Percentiles rank a stretch among this genome's conserved stretches.
Evolutionary conservation across 2,888 invertebrate genomes (phyloP).

Genomic region (Tridacna crocea): DNA sequence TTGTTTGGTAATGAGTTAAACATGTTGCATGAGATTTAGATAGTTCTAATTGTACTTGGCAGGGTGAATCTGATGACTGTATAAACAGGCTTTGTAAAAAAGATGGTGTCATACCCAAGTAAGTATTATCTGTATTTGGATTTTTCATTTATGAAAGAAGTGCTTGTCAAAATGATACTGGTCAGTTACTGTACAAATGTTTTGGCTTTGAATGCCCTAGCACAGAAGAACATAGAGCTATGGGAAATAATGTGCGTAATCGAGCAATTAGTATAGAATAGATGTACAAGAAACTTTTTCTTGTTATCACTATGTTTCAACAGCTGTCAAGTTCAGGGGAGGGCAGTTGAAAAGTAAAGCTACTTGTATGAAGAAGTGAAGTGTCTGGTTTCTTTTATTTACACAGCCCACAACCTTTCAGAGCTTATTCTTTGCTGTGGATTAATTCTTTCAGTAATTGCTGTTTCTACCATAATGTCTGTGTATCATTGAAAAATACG

Average conservation of each 20-base stretch:
- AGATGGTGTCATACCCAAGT: constrained; percentile 96
- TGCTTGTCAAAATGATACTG: background rate
- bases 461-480: too few species aligned
- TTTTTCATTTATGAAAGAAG: background rate
- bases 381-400: too few species aligned
- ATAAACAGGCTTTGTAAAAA: constrained; percentile 96
- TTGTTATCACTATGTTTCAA: too few species aligned
- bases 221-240: background rate
- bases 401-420: too few species aligned
- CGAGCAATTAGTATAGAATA: background rate
- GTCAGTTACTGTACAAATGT: background rate
- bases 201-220: background rate
- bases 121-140: constrained; percentile 83
- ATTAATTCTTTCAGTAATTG: too few species aligned
- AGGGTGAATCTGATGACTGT: constrained; percentile 97
- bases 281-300: background rate
- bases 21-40: background rate
- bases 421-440: too few species aligned
- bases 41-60: constrained; percentile 63
- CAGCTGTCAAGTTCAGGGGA: too few species aligned
- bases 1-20: background rate
- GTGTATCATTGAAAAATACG: too few species aligned
- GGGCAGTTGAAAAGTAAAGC: too few species aligned
- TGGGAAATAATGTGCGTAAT: background rate
- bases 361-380: too few species aligned